Percentiles rank a stretch among this genome's conserved stretches.
phyloP scores from a whole-genome alignment of 2,888 invertebrate genomes.

The Lamproptera curius region DNA sequence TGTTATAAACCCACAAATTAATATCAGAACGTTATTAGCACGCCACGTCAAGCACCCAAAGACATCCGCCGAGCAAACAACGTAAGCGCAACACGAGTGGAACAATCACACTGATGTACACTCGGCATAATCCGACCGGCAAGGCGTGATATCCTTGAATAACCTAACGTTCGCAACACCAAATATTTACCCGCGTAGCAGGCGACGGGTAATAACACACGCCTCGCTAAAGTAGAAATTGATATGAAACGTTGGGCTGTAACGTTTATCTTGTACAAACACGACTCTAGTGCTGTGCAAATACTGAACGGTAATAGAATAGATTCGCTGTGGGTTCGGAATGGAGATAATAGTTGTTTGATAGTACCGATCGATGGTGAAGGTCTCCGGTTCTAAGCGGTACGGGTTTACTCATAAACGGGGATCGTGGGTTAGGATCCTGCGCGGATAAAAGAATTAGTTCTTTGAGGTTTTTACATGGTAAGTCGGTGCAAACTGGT shows the following conservation, averaged over 20 bases:
- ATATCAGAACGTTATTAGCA: neutral
- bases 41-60: conserved; percentile 5
- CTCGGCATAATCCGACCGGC: conserved; percentile 6
- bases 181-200: conserved; percentile 14
- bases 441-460: no score
- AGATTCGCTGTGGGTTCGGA: neutral
- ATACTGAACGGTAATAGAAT: conserved; percentile 14
- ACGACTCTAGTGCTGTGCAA: conserved; percentile 13
- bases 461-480: no score
- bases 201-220: conserved; percentile 10
- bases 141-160: conserved; percentile 7
- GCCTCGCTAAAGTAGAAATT: conserved; percentile 16
- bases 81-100: conserved; percentile 10
- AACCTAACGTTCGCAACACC: conserved; percentile 9
- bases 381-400: no score
- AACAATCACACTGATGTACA: conserved; percentile 10
- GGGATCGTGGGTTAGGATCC: no score
- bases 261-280: conserved; percentile 23
- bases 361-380: no score
- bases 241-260: conserved; percentile 19
- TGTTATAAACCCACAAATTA: no score
- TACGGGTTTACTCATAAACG: no score
- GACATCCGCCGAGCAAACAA: conserved; percentile 14
- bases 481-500: no score
- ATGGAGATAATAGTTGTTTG: conserved; percentile 24